A percentile compares a stretch with the other conserved stretches of the same genome.
Evolutionary conservation across 2,113 vertebrate genomes (phyloP).

Genomic region (Spea bombifrons): DNA sequence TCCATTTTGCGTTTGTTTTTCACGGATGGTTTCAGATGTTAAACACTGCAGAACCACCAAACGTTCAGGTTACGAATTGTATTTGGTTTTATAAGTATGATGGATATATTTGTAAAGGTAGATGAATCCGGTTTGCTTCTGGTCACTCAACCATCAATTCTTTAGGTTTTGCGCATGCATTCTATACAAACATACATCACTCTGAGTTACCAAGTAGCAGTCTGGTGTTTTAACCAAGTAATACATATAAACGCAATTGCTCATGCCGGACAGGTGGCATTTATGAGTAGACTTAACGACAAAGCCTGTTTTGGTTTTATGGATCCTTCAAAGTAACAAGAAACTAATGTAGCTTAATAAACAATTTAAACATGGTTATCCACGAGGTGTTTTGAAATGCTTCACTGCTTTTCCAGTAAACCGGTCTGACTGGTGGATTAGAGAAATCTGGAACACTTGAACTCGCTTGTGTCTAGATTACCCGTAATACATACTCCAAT

Average conservation of each 20-base stretch:
- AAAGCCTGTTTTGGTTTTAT: too few relatives aligned
- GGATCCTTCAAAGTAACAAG: too few relatives aligned
- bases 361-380: too few relatives aligned
- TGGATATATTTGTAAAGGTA: not conserved
- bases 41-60: not conserved
- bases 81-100: not conserved
- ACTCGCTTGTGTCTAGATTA: too few relatives aligned
- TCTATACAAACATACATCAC: constrained; percentile 1
- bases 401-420: too few relatives aligned
- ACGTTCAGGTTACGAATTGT: not conserved
- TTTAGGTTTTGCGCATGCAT: not conserved
- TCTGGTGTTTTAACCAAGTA: not conserved
- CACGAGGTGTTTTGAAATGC: too few relatives aligned
- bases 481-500: too few relatives aligned
- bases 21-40: not conserved
- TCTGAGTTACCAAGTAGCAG: not conserved
- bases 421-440: too few relatives aligned
- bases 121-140: not conserved
- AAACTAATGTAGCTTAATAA: too few relatives aligned
- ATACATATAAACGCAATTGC: not conserved
- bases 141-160: constrained; percentile 4
- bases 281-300: too few relatives aligned
- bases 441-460: too few relatives aligned
- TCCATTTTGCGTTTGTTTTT: not conserved
- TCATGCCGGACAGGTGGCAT: too few relatives aligned